phyloP scores from a whole-genome alignment of 2,888 invertebrate species.

The Chesias legatella region DNA sequence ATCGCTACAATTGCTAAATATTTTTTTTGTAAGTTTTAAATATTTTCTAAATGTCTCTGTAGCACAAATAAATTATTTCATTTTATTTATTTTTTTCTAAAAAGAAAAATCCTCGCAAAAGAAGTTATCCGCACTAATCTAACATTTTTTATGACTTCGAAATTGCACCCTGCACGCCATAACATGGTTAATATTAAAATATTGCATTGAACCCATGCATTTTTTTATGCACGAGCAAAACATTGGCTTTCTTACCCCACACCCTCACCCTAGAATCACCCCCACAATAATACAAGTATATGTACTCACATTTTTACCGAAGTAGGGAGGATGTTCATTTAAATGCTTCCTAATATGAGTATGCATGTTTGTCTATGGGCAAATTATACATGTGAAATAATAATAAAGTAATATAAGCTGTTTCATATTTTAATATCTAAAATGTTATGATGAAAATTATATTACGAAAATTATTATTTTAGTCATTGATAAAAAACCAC shows the following conservation, averaged over 20 bases:
- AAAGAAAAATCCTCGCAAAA: too few species aligned
- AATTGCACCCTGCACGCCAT: slow-evolving; percentile 67
- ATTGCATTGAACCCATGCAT: slow-evolving; percentile 73
- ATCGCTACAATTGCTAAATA: too few species aligned
- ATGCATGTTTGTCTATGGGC: slow-evolving; percentile 6
- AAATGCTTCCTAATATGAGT: slow-evolving; percentile 50
- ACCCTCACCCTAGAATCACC: slow-evolving; percentile 63
- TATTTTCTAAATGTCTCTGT: too few species aligned
- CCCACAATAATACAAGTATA: slow-evolving; percentile 74
- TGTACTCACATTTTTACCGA: slow-evolving; percentile 67
- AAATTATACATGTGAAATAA: slow-evolving; percentile 3
- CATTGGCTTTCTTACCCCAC: slow-evolving; percentile 66
- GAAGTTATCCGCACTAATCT: slow-evolving; percentile 44
- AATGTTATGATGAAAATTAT: too few species aligned
- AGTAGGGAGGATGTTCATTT: slow-evolving; percentile 56
- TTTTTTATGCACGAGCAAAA: slow-evolving; percentile 70
- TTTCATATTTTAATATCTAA: background rate
- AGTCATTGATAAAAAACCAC: too few species aligned
- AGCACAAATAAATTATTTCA: too few species aligned
- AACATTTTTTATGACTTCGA: slow-evolving; percentile 39
- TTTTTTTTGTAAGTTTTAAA: too few species aligned
- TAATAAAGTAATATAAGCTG: slow-evolving; percentile 1
- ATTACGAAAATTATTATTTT: too few species aligned
- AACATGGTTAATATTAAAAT: slow-evolving; percentile 79
- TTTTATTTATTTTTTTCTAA: too few species aligned